Evolutionary conservation across 2,797 vertebrate species (phyloP), one percentile per base, ranked within the genome.

Genomic region (Enteromius trimaculatus): DNA sequence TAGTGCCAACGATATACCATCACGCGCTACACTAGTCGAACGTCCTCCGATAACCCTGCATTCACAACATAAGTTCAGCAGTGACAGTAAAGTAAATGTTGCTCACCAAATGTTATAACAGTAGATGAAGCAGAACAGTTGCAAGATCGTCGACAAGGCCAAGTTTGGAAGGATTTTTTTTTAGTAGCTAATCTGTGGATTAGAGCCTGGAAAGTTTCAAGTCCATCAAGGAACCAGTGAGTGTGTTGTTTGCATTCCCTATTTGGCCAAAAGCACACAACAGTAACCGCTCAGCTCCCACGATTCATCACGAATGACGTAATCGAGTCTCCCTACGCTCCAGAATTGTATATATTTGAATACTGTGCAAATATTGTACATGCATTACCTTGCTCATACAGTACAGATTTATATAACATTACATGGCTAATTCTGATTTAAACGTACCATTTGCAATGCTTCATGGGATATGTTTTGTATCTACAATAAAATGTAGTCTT

Each of bases 201-300:
- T 95, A 92, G 88, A 86, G 87, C 89, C 92, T 92, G 91, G 89
- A 93, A 94, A 93, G 91, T 91, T 92, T 91, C 86, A 90, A 90
- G 90, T 87, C 86, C 86, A 82, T 90, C 90, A 83, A 85, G 83
- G 88, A 92, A 89, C 88, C 87, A 86, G 82, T 70, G 83, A 80
- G 85, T 85, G 85, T 85, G 88, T 76, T 87, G 86, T 55, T 87
- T 90, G 87, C 77, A 88, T 70, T 91, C 87, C 83, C 85, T 89
- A 88, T 89, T 88, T 86, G 84, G 78, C 92, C 93, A 90, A 75
- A 66, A 51, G 17, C 39, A 29, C 88, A 92, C 92, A 91, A 90
- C 76, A 81, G 17, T 31, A 29, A 49, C 84, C 82, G 16, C 51
- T 39, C 62, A 42, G 39, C 51, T 65, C 65, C 49, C 39, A 44